Evolutionary conservation across 2,888 invertebrate species (phyloP).

Genomic region (Eupeodes luniger): DNA sequence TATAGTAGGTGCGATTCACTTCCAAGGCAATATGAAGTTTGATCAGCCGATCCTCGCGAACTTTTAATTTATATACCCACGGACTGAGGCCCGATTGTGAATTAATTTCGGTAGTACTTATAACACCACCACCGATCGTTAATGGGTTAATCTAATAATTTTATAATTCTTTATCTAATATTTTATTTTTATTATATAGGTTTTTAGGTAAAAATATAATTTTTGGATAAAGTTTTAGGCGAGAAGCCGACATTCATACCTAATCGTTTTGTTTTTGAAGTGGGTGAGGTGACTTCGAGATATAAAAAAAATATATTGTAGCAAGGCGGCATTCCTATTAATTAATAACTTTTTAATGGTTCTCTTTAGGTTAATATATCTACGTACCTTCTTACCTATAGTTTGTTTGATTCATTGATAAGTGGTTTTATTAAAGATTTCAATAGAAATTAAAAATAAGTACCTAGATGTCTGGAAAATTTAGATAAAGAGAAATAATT

Average conservation of each 20-base stretch:
- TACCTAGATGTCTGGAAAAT: not conserved
- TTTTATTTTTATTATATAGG: conserved; percentile 1
- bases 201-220: not conserved
- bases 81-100: not conserved
- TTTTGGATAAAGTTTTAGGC: conserved; percentile 30
- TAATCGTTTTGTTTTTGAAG: conserved; percentile 21
- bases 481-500: conserved; percentile 7
- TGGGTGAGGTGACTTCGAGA: not conserved
- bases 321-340: conserved; percentile 22
- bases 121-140: not conserved
- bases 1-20: conserved; percentile 47
- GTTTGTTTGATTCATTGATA: conserved; percentile 8
- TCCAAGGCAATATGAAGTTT: conserved; percentile 34
- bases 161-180: conserved; percentile 51
- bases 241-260: not conserved
- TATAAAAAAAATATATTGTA: not conserved
- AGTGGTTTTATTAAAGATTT: not conserved
- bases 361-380: not conserved
- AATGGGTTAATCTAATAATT: conserved; percentile 55
- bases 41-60: conserved; percentile 39
- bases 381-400: no score
- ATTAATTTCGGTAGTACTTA: conserved; percentile 56
- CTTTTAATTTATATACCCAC: conserved; percentile 58
- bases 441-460: not conserved
- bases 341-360: conserved; percentile 8